phyloP scores from a whole-genome alignment of 2,113 vertebrate genomes.

The Paramisgurnus dabryanus region DNA sequence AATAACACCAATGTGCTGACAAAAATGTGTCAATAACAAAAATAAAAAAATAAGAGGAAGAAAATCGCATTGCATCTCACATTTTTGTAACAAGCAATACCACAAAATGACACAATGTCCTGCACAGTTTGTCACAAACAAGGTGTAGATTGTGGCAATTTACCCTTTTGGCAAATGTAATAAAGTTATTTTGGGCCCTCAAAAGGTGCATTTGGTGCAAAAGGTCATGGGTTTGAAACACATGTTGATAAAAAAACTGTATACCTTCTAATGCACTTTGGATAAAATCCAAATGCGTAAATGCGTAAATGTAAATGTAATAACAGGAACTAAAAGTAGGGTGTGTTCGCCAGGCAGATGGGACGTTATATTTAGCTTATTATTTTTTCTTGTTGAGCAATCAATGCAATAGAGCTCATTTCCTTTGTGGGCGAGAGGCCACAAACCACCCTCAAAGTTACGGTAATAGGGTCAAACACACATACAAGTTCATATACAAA shows the following conservation, averaged over 20 bases:
- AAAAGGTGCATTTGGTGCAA: not conserved
- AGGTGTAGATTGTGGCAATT: too few species aligned
- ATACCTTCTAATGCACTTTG: too few species aligned
- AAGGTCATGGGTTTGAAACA: not conserved
- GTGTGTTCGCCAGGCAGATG: slow-evolving; percentile 33
- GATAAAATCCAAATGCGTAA: not conserved
- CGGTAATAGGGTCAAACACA: slow-evolving; percentile 37
- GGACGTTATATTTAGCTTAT: slow-evolving; percentile 41
- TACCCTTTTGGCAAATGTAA: too few species aligned
- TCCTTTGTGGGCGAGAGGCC: slow-evolving; percentile 46
- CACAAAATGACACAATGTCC: too few species aligned
- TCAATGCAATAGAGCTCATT: slow-evolving; percentile 39
- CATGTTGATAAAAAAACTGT: too few species aligned
- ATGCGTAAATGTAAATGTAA: not conserved
- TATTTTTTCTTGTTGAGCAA: slow-evolving; percentile 27
- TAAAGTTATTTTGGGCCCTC: too few species aligned
- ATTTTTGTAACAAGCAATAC: too few species aligned
- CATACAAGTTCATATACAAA: not conserved
- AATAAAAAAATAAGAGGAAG: too few species aligned
- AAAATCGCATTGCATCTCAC: too few species aligned
- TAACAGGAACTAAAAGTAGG: slow-evolving; percentile 53
- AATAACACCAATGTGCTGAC: too few species aligned
- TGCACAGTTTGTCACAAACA: too few species aligned
- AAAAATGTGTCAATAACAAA: too few species aligned
- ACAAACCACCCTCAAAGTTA: slow-evolving; percentile 28